phyloP scores from a whole-genome alignment of 2,888 invertebrate genomes.

The Oxystoma pomonae region DNA sequence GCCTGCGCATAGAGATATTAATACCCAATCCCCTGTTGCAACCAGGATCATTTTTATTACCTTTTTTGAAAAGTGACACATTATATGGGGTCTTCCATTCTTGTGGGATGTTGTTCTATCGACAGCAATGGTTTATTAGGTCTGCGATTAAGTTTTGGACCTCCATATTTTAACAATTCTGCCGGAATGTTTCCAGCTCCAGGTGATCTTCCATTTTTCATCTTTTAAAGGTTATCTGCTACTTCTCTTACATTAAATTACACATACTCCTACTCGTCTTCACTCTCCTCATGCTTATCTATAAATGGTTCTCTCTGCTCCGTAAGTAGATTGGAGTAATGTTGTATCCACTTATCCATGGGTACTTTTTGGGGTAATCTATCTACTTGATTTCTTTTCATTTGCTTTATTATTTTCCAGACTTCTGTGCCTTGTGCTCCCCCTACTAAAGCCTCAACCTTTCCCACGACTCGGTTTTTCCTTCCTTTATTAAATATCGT shows the following conservation, averaged over 20 bases:
- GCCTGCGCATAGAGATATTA: background rate
- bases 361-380: background rate
- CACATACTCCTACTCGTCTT: no score
- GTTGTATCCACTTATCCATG: background rate
- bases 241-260: background rate
- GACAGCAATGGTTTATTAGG: no score
- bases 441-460: background rate
- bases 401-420: background rate
- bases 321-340: background rate
- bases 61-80: no score
- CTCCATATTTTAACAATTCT: background rate
- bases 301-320: no score
- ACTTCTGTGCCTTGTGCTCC: background rate
- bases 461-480: background rate
- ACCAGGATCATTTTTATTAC: background rate
- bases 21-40: background rate
- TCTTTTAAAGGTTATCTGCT: background rate
- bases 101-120: no score
- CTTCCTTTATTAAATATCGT: no score
- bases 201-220: background rate
- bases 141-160: no score
- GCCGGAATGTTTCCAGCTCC: background rate
- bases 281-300: no score
- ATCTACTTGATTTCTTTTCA: background rate
- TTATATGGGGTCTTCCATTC: no score